Evolutionary conservation across 2,113 vertebrate genomes (phyloP).

Genomic region (Mormyrus iriodes): DNA sequence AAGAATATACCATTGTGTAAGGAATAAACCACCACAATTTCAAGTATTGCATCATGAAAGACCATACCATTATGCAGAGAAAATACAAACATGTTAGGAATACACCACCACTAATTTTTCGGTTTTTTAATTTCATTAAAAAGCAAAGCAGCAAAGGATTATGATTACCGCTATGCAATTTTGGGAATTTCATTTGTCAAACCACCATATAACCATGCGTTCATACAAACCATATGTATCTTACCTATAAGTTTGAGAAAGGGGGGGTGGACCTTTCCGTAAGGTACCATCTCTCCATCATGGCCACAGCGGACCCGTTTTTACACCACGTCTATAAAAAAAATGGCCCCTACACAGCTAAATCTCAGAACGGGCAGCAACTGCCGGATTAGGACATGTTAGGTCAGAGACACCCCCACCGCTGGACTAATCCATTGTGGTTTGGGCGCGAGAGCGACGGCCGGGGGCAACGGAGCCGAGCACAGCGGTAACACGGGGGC

Average conservation of each 20-base stretch:
- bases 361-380: conserved; percentile 50
- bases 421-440: conserved; percentile 61
- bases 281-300: neutral
- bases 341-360: conserved; percentile 46
- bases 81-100: neutral
- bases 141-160: neutral
- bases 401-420: conserved; percentile 62
- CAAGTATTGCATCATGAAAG: neutral
- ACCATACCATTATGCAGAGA: neutral
- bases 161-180: neutral
- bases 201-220: neutral
- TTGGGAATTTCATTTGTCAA: neutral
- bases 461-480: conserved; percentile 47
- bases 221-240: neutral
- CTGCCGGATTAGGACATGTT: conserved; percentile 60
- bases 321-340: conserved; percentile 12
- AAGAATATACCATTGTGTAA: neutral
- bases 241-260: neutral
- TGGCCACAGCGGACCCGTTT: neutral
- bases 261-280: neutral
- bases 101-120: neutral
- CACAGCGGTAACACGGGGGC: conserved; percentile 59
- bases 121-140: neutral
- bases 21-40: neutral
- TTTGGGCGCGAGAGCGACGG: conserved; percentile 31